phyloP scores from a whole-genome alignment of 2,797 vertebrate genomes.

The Sebastolobus altivelis region DNA sequence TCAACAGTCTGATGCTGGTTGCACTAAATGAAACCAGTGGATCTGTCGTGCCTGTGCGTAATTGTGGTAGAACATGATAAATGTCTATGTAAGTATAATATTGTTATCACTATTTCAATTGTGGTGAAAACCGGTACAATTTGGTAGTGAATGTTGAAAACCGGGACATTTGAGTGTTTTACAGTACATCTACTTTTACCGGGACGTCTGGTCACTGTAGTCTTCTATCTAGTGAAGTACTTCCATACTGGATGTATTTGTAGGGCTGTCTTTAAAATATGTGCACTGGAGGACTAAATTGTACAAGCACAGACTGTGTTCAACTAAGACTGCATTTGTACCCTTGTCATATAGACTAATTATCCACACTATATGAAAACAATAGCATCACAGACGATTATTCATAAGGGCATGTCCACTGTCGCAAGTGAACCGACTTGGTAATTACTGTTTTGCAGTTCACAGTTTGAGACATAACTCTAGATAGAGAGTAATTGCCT shows the following conservation, averaged over 20 bases:
- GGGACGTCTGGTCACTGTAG: neutral
- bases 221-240: neutral
- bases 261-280: constrained; percentile 18
- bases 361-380: constrained; percentile 59
- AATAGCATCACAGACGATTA: constrained; percentile 42
- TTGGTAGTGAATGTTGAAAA: no score
- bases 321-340: constrained; percentile 49
- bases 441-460: constrained; percentile 69
- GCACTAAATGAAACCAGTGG: no score
- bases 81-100: no score
- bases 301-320: constrained; percentile 47
- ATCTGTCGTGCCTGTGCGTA: no score
- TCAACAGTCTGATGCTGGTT: no score
- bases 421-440: constrained; percentile 45
- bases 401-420: constrained; percentile 53
- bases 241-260: neutral
- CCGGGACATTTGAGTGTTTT: no score
- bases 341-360: constrained; percentile 59
- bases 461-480: constrained; percentile 52
- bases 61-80: no score
- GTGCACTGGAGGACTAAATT: constrained; percentile 33
- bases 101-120: no score
- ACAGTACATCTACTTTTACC: no score
- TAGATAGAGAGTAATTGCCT: constrained; percentile 61
- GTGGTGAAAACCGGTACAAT: no score